These are phyloP conservation scores for Cynopterus brachyotis DNA, from an alignment of 2,113 vertebrate genomes.

Conservation along the genomic window DNA sequence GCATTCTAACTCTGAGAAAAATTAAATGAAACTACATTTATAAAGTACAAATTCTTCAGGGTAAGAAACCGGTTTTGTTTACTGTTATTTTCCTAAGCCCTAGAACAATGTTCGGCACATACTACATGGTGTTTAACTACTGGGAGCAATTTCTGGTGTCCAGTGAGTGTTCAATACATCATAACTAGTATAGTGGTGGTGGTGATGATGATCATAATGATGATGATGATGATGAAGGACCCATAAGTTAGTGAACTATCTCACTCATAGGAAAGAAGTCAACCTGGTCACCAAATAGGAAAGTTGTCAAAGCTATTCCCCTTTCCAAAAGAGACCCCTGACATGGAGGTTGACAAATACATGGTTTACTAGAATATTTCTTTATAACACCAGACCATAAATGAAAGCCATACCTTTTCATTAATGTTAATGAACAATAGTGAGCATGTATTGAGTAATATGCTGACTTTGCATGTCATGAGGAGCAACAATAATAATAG, in stretches of 20 bases:
- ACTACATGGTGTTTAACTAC: background rate
- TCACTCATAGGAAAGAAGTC: background rate
- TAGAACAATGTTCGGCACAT: background rate
- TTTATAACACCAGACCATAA: background rate
- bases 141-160: background rate
- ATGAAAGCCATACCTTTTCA: background rate
- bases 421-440: background rate
- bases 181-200: background rate
- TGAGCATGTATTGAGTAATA: background rate
- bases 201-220: background rate
- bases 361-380: background rate
- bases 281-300: background rate
- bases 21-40: background rate
- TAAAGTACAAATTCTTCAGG: background rate
- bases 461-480: background rate
- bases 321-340: background rate
- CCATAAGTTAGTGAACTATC: too few relatives aligned
- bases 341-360: background rate
- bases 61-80: background rate
- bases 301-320: background rate
- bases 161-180: background rate
- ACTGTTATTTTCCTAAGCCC: background rate
- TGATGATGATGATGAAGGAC: background rate
- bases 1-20: background rate
- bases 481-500: background rate